Percentiles rank a stretch among this genome's conserved stretches.
Evolutionary conservation across 2,797 vertebrate genomes (phyloP).

Genomic region (Etheostoma nigrum): DNA sequence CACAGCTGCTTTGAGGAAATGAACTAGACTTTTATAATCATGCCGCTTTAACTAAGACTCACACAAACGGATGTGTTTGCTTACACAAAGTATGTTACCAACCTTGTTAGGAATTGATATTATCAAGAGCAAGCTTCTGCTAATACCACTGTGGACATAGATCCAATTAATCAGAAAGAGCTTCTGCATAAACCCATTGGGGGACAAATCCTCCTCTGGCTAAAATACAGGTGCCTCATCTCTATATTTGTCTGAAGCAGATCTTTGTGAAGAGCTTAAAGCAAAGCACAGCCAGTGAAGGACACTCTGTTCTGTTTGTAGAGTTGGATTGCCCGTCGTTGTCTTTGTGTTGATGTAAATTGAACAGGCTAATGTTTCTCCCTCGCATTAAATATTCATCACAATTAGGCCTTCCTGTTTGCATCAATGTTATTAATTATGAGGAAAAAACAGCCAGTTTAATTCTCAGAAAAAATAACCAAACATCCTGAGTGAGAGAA

Average conservation of each 20-base stretch:
- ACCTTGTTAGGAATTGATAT: slow-evolving; percentile 68
- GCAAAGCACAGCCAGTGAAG: slow-evolving; percentile 79
- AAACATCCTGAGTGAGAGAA: slow-evolving; percentile 71
- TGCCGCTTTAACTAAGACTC: slow-evolving; percentile 55
- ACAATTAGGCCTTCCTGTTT: slow-evolving; percentile 87
- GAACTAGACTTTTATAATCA: slow-evolving; percentile 60
- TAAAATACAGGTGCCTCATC: slow-evolving; percentile 78
- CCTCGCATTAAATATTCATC: slow-evolving; percentile 87
- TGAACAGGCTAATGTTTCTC: slow-evolving; percentile 86
- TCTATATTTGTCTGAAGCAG: slow-evolving; percentile 71
- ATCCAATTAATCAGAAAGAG: slow-evolving; percentile 68
- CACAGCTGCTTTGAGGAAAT: slow-evolving; percentile 90
- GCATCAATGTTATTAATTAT: slow-evolving; percentile 88
- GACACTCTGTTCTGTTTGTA: slow-evolving; percentile 85
- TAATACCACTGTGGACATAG: slow-evolving; percentile 61
- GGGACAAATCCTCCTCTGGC: slow-evolving; percentile 31
- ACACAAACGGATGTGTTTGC: slow-evolving; percentile 69
- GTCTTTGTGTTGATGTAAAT: slow-evolving; percentile 89
- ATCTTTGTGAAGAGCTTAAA: slow-evolving; percentile 76
- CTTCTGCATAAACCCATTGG: slow-evolving; percentile 52
- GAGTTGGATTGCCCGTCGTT: slow-evolving; percentile 78
- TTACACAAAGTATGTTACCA: slow-evolving; percentile 67
- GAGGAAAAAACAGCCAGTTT: slow-evolving; percentile 72
- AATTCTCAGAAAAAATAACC: slow-evolving; percentile 75
- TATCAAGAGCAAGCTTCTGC: slow-evolving; percentile 68